Conservation (phyloP, 2,113 vertebrate species). For the Porphyrio hochstetteri region DNA sequence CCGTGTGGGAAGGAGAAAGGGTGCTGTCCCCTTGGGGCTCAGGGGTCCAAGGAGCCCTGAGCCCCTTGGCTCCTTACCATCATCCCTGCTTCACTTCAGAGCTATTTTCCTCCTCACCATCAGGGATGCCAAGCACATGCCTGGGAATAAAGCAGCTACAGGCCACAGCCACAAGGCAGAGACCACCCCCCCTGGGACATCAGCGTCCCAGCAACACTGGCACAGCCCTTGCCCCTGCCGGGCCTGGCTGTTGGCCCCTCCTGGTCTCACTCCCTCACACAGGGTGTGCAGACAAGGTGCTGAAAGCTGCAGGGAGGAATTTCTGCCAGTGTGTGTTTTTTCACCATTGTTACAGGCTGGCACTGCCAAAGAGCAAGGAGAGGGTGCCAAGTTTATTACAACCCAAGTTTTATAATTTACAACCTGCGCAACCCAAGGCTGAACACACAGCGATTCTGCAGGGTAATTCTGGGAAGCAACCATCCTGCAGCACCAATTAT, state of each 20-base stretch:
- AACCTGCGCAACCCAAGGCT: constrained; percentile 54
- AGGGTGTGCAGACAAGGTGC: not conserved
- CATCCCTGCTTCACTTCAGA: not conserved
- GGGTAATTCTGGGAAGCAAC: constrained; percentile 73
- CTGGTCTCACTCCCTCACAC: fast-evolving
- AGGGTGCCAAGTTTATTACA: constrained; percentile 69
- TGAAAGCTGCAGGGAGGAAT: constrained; percentile 35
- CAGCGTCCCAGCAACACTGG: fast-evolving
- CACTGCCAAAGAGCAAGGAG: constrained; percentile 44
- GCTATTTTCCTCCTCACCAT: not conserved
- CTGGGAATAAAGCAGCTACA: fast-evolving
- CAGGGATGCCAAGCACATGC: not conserved
- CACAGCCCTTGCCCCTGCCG: not conserved
- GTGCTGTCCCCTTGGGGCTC: not conserved
- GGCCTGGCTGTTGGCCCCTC: not conserved
- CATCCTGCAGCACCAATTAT: constrained; percentile 80
- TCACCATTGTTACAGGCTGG: constrained; percentile 53
- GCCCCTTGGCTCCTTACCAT: not conserved
- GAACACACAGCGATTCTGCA: constrained; percentile 79
- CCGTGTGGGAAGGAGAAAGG: fast-evolving
- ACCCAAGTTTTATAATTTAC: constrained; percentile 75
- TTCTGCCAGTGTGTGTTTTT: constrained; percentile 8
- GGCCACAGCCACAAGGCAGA: fast-evolving
- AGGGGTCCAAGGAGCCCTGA: not conserved
- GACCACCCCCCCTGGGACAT: fast-evolving